A percentile compares a stretch with the other conserved stretches of the same genome.
These are phyloP conservation scores for Planiliza haematocheilus DNA, from an alignment of 2,113 vertebrate species.

Conservation along the genomic window DNA sequence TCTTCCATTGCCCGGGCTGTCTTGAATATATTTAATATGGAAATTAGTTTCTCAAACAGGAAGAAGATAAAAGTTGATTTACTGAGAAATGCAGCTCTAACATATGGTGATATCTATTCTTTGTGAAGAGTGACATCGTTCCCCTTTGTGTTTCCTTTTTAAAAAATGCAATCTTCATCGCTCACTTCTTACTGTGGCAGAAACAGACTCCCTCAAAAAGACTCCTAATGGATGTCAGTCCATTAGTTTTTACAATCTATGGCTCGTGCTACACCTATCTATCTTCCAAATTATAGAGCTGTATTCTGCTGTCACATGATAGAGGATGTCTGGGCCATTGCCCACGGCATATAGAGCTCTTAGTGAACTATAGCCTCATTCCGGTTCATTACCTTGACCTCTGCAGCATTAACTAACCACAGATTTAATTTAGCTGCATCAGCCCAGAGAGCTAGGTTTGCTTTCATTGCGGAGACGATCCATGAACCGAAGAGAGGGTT, in stretches of 20 bases:
- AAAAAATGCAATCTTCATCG: not conserved
- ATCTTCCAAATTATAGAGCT: slow-evolving; percentile 55
- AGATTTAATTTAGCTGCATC: slow-evolving; percentile 17
- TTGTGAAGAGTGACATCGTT: not conserved
- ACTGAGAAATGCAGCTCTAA: not conserved
- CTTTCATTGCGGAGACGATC: not conserved
- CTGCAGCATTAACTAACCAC: slow-evolving; percentile 17
- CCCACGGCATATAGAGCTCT: slow-evolving; percentile 51
- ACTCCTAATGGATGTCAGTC: slow-evolving; percentile 42
- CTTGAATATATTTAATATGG: slow-evolving; percentile 31
- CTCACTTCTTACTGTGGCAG: not conserved
- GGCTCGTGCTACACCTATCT: slow-evolving; percentile 41
- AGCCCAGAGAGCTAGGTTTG: not conserved
- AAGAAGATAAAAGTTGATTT: slow-evolving; percentile 2
- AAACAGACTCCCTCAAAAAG: slow-evolving; percentile 3
- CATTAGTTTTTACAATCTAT: slow-evolving; percentile 63
- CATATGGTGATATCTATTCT: not conserved
- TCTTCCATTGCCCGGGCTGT: not conserved
- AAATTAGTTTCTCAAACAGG: slow-evolving; percentile 30
- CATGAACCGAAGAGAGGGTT: not conserved
- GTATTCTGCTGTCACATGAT: slow-evolving; percentile 58
- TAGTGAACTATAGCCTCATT: slow-evolving; percentile 56
- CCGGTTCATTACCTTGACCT: slow-evolving; percentile 68
- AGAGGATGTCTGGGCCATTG: slow-evolving; percentile 71
- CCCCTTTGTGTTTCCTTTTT: not conserved